These are phyloP conservation scores for Grammomys surdaster DNA, from an alignment of 2,113 vertebrate genomes.

Conservation along the genomic window DNA sequence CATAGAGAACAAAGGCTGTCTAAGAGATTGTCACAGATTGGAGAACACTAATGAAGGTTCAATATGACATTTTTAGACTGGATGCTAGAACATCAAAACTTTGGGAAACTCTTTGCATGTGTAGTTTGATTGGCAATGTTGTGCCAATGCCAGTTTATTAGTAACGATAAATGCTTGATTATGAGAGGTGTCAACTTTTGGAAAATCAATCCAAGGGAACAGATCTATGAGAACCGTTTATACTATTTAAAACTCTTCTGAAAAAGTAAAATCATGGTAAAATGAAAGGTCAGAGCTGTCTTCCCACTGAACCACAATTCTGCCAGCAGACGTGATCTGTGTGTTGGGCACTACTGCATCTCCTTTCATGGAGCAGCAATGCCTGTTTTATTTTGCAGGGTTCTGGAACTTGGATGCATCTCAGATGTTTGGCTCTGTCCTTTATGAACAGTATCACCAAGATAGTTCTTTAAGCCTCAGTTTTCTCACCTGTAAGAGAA, in stretches of 20 bases:
- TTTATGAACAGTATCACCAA: not conserved
- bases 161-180: not conserved
- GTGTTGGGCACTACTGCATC: not conserved
- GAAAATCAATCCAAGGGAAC: not conserved
- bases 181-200: not conserved
- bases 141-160: not conserved
- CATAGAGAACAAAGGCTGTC: not conserved
- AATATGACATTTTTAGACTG: not conserved
- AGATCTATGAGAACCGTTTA: not conserved
- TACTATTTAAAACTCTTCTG: not conserved
- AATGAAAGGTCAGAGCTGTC: not conserved
- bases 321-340: not conserved
- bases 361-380: not conserved
- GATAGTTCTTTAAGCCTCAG: not conserved
- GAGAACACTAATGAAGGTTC: not conserved
- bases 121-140: not conserved
- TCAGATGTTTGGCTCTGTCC: constrained; percentile 2
- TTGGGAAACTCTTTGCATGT: not conserved
- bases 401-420: not conserved
- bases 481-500: not conserved
- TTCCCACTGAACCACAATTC: not conserved
- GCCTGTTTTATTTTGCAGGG: not conserved
- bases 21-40: not conserved
- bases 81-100: not conserved
- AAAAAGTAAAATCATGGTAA: constrained; percentile 44